Base-by-base conservation (phyloP, 30 jellyfish, hydroid and myxozoan genomes). In the Calvadosia cruxmelitensis region DNA sequence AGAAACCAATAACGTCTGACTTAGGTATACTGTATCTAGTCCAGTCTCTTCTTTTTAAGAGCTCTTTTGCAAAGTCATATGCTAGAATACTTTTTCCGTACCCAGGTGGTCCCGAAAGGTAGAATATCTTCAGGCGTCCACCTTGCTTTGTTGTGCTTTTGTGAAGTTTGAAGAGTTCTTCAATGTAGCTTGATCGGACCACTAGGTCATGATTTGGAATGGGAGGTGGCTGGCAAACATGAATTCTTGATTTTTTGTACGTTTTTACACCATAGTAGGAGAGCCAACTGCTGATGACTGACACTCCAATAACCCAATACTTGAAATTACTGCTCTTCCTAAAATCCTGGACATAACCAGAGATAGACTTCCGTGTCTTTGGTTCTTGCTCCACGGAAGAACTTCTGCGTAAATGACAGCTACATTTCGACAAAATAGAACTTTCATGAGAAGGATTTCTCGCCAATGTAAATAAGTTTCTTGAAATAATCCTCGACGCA, bases 281-380 rank as follows among this genome's bases (percentile, higher is more conserved):
- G 53, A 91, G 29, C 94, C 94, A 82, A 0, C 92, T 27, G 3
- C 80, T 36, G 50, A 91, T 79, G 31, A 81, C 95, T 31, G 95
- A 29, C 29, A 77, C 86, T 2, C 99, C 99, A 74, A 91, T 76
- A 33, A 91, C 77, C 99, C 99, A 91, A 48, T 91, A 91, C 32
- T 91, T 91, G 53, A 91, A 91, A 13, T 72, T 91, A 5, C 94
- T 94, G 3, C 99, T 94, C 28, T 69, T 77, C 95, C 99, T 78
- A 25, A 67, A 77, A 1, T 86, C 80, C 52, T 49, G 63, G 0
- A 66, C 61, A 35, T 74, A 78, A 30, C 75, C 93, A 29, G 27
- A 28, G 30, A 70, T 70, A 16, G 85, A 34, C 24, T 30, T 33
- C 31, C 13, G 26, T 29, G 42, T 1, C 42, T 24, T 25, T 23